Conservation (phyloP, 2,797 vertebrate species). For the Sebastes nivosus region DNA sequence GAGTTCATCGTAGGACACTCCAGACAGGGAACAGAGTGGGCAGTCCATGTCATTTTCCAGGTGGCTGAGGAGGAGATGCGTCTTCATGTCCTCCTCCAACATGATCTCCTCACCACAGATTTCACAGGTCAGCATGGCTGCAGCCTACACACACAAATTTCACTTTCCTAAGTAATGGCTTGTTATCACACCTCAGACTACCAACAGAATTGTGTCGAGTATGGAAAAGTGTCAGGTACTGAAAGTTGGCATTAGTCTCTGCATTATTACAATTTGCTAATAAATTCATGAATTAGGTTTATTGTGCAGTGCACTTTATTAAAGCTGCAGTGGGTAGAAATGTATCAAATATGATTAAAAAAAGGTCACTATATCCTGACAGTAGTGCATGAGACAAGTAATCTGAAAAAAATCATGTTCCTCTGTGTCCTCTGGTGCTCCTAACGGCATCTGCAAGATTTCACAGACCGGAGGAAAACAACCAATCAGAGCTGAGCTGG, state of each 20-base stretch:
- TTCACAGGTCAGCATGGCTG: conserved; percentile 85
- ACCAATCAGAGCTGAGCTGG: too few species aligned
- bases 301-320: not conserved
- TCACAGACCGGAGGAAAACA: too few species aligned
- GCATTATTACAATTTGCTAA: not conserved
- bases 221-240: not conserved
- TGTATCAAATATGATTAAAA: too few species aligned
- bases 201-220: not conserved
- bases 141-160: not conserved
- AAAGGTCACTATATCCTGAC: too few species aligned
- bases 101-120: conserved; percentile 85
- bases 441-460: too few species aligned
- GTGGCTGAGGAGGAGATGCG: conserved; percentile 84
- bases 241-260: not conserved
- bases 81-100: conserved; percentile 85
- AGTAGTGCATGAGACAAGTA: too few species aligned
- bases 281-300: not conserved
- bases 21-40: conserved; percentile 84
- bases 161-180: not conserved
- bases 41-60: conserved; percentile 80
- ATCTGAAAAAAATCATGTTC: too few species aligned
- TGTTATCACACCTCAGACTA: too few species aligned
- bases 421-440: too few species aligned
- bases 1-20: conserved; percentile 85
- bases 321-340: too few species aligned